Evolutionary conservation across 53 echinoderm and acorn worm species (phyloP).

Genomic region (Mesocentrotus franciscanus): DNA sequence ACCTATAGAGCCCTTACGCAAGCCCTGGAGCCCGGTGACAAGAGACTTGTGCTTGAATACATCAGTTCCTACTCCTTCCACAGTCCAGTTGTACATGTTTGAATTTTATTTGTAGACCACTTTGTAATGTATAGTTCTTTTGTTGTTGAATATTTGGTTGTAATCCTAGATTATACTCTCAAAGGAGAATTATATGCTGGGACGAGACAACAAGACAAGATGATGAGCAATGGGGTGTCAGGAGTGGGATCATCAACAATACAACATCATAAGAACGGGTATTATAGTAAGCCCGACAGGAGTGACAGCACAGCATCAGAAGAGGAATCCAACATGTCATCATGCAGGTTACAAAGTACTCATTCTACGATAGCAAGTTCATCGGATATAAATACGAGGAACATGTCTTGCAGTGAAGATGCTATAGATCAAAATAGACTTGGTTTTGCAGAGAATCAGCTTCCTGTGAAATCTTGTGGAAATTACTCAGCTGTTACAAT

Average conservation of each 20-base stretch:
- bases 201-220: not conserved
- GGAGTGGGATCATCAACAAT: conserved; percentile 14
- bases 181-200: not conserved
- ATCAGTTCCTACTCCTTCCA: too few relatives aligned
- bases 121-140: not conserved
- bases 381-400: not conserved
- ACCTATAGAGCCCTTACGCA: too few relatives aligned
- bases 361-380: not conserved
- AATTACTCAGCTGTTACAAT: not conserved
- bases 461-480: not conserved
- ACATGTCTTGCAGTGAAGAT: not conserved
- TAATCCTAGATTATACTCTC: conserved; percentile 21
- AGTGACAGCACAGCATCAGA: not conserved
- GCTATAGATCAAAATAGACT: not conserved
- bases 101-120: too few relatives aligned
- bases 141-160: not conserved
- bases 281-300: not conserved
- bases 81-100: too few relatives aligned
- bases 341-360: too few relatives aligned
- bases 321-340: not conserved
- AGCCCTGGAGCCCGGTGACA: too few relatives aligned
- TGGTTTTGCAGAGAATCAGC: not conserved
- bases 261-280: not conserved
- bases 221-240: not conserved
- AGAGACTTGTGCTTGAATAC: too few relatives aligned